Evolutionary conservation across 2,797 vertebrate genomes (phyloP), one percentile per base, ranked within the genome.

Genomic region (Lithobates sylvaticus): DNA sequence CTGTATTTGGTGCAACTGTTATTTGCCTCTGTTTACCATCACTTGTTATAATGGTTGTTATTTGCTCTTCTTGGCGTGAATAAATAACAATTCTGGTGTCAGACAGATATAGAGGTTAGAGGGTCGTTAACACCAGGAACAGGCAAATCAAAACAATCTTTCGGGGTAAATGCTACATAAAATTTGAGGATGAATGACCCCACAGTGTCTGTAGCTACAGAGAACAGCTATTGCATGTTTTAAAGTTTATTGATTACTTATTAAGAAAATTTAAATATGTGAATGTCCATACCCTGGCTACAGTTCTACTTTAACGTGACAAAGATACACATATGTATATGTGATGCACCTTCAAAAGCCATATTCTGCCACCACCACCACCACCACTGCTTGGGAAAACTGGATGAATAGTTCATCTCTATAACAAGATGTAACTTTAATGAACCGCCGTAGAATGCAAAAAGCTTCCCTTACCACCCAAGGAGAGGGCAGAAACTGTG

Each of bases 341-440:
- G 27, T 15, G 27, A 29, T 50, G 61, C 67, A 73, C 39, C 54
- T 83, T 78, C 75, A 26, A 73, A 58, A 72, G 70, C 36, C 39
- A 12, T 39, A 61, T 73, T 27, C 12, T 23, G n/a, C 80, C 86
- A 87, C 42, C 86, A 87, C 70, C 81, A 87, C 70, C 81, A 23
- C 29, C 86, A 87, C 44, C 81, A 74, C 76, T 61, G 13, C 23
- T 29, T 8, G 6, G 69, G 10, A 50, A 71, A 39, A 44, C 16
- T 50, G 2, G 0, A 27, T 36, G 18, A 18, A 86, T 75, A 73
- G 64, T 77, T 84, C 32, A 84, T 84, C 74, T 84, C 64, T 70
- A 34, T 10, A 76, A 81, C 44, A 69, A 76, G 84, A 86, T 80
- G 61, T 10, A 74, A 79, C 84, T 79, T 78, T 74, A 23, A 23